Evolutionary conservation across 1,140 invertebrate species (phyloP), one percentile per base, ranked within the genome.

Genomic region (Ptiloglossa arizonensis): DNA sequence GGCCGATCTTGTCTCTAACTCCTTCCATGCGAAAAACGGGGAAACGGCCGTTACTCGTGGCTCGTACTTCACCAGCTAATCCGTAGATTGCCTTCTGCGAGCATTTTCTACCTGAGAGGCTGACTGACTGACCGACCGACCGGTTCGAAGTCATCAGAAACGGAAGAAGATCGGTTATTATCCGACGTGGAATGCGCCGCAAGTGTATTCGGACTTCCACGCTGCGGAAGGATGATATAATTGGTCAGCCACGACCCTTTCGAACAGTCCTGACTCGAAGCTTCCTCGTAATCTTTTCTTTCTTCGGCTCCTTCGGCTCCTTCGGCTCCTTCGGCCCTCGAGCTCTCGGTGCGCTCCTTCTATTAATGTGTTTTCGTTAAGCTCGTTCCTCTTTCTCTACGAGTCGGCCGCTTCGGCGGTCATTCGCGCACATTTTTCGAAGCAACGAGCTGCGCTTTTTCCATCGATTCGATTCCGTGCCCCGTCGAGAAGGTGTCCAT

Each of bases 61-160:
- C 19, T 54, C 32, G 13, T 27, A 17, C 69, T 54, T 41, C 59
- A 11, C 59, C n/a, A 41, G 24, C 59, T 87, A 87, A 87, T 87
- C 78, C 82, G 79, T 83, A 75, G 86, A 87, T 86, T 87, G 80
- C 67, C 79, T 84, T 80, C 56, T 50, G 17, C 48, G 44, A 22
- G 56, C 17, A 8, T 77, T 84, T 66, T 69, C 72, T 75, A 81
- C 70, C 87, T 87, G 83, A 46, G 68, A 59, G 71, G 63, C 71
- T 57, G 70, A 79, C 57, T 78, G 75, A 79, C 79, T 82, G 78
- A 79, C 69, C 69, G 80, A 80, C 69, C 46, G 52, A 38, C 74
- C 50, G 44, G 66, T 56, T 35, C 41, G 41, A 57, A 84, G 75
- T 79, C 79, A 84, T 66, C 69, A 46, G 59, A 52, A 74, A 81